Evolutionary conservation across 23 tunicate species (phyloP), one percentile per base, ranked within the genome.

Genomic region (Ascidia mentula): DNA sequence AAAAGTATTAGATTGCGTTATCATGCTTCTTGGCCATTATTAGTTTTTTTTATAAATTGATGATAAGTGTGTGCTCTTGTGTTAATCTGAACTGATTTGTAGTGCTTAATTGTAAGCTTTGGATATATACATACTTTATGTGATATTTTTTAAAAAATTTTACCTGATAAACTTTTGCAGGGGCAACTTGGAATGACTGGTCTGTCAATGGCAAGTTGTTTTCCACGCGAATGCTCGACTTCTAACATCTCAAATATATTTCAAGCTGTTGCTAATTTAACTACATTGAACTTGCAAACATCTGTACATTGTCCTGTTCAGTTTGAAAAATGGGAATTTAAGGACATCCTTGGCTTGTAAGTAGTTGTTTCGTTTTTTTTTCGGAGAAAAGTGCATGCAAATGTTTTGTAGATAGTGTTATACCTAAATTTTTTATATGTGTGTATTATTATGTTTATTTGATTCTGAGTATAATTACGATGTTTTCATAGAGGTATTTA

Each of bases 151-250:
- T 9, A 42, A 9, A 42, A 12, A 9, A 9, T 12, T 12, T 26
- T 69, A 12, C 72, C 15, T 71, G 39, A 3, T 36, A 1, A 71
- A 20, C 2, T 71, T 7, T 71, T 34, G 13, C 38, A 34, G 39
- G 24, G 32, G n/a, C 38, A 36, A 36, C 75, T 34, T 6, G 53
- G 53, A 40, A 32, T 60, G 33, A 77, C 35, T 42, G 33, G 38
- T 37, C 32, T 86, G 18, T 70, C 79, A 59, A 39, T 81, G 36
- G 92, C 83, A 0, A 45, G 76, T 30, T 88, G 92, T 45, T 88
- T 65, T 35, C 92, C 92, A 6, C 77, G 45, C 39, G 72, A 70
- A 36, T 88, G 92, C 40, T 77, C 92, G 30, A 30, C 17, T 1
- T 31, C 34, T 15, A 61, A 88, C 70, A 88, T 88, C 22, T 35